A percentile compares a stretch with the other conserved stretches of the same genome.
These are phyloP conservation scores for Australoheros facetus DNA, from an alignment of 2,797 vertebrate species.

Conservation along the genomic window DNA sequence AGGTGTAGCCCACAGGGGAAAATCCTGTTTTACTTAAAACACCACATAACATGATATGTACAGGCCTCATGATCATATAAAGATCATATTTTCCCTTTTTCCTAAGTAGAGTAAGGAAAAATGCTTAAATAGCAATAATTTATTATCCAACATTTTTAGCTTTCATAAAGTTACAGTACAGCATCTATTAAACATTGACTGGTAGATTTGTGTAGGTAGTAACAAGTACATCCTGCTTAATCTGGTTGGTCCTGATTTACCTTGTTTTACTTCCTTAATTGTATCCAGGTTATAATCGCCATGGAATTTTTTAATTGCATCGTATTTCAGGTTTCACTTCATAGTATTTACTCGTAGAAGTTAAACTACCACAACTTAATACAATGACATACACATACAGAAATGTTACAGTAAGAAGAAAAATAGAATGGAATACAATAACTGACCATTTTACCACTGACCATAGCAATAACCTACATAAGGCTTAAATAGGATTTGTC, in stretches of 20 bases:
- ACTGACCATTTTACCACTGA: background rate
- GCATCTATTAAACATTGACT: background rate
- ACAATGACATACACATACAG: background rate
- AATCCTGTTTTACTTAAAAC: background rate
- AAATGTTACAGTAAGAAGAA: background rate
- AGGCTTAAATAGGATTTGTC: background rate
- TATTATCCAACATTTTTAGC: background rate
- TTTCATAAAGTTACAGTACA: background rate
- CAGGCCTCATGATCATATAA: background rate
- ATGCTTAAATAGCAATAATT: background rate
- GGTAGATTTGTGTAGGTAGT: background rate
- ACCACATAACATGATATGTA: background rate
- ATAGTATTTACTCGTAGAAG: background rate
- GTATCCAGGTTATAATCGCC: background rate
- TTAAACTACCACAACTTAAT: background rate
- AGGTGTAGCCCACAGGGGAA: background rate
- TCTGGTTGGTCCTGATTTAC: conserved; percentile 4
- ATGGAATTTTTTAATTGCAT: background rate
- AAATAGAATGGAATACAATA: background rate
- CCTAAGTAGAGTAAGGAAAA: background rate
- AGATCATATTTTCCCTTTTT: background rate
- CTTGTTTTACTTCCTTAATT: background rate
- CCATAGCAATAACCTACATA: background rate
- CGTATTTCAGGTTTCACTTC: conserved; percentile 8
- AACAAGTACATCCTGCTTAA: background rate